Conservation (phyloP, 92 coral and sea anemone genomes). For the Parazoanthus swiftii region DNA sequence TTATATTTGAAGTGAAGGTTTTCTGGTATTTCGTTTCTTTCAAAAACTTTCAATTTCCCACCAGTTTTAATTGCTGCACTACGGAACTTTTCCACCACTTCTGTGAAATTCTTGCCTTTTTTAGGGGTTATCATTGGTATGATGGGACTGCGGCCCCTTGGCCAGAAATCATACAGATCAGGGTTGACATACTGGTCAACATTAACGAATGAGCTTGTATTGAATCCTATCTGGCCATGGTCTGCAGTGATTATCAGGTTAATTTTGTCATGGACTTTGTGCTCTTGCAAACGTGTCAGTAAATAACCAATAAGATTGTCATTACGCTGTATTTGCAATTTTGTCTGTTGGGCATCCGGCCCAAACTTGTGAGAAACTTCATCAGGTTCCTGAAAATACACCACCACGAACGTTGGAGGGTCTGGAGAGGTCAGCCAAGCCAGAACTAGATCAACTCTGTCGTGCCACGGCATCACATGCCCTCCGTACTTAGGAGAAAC, state of each 20-base stretch:
- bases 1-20: constrained; percentile 52
- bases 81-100: constrained; percentile 46
- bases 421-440: constrained; percentile 55
- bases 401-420: constrained; percentile 56
- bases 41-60: constrained; percentile 45
- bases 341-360: constrained; percentile 50
- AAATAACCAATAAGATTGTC: constrained; percentile 54
- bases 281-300: constrained; percentile 39
- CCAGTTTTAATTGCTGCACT: constrained; percentile 30
- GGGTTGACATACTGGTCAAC: constrained; percentile 57
- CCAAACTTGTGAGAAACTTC: constrained; percentile 69
- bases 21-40: constrained; percentile 61
- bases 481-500: constrained; percentile 16
- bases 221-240: constrained; percentile 71
- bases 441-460: constrained; percentile 58
- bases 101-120: constrained; percentile 24
- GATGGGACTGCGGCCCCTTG: constrained; percentile 14
- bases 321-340: constrained; percentile 41
- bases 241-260: constrained; percentile 77
- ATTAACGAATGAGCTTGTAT: constrained; percentile 45
- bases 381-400: constrained; percentile 69
- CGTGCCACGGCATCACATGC: constrained; percentile 53
- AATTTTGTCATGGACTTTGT: constrained; percentile 42
- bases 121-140: constrained; percentile 43
- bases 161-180: constrained; percentile 45